A percentile compares a stretch with the other conserved stretches of the same genome.
phyloP scores from a whole-genome alignment of 1,140 invertebrate genomes.

The Conus ventricosus region DNA sequence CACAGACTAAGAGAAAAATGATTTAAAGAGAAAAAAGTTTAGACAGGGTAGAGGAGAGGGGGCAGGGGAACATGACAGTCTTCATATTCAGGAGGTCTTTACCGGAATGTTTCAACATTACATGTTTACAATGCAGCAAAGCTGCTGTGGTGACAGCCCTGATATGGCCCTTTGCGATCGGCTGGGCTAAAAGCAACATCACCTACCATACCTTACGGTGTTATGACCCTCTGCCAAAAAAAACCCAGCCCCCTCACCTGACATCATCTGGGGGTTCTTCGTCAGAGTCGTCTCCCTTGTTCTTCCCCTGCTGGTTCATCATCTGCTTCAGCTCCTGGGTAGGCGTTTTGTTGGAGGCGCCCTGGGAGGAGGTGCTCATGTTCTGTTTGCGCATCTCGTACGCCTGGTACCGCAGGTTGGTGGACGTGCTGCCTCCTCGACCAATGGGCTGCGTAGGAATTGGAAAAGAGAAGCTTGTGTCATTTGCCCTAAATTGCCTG shows the following conservation, averaged over 20 bases:
- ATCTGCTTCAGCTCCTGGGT: constrained; percentile 56
- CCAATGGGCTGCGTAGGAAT: constrained; percentile 15
- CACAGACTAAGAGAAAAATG: no score
- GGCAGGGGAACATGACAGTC: no score
- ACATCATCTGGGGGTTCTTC: constrained; percentile 93
- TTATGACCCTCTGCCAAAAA: no score
- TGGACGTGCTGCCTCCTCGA: constrained; percentile 34
- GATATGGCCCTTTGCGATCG: no score
- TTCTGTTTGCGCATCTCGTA: constrained; percentile 70
- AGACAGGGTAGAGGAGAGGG: no score
- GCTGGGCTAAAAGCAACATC: no score
- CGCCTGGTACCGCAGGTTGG: constrained; percentile 70
- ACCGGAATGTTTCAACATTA: no score
- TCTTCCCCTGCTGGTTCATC: constrained; percentile 46
- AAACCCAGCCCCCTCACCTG: constrained; percentile 62
- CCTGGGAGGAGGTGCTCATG: constrained; percentile 52
- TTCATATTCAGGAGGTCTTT: no score
- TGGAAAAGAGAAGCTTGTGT: background rate
- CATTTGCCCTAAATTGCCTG: background rate
- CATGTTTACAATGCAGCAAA: no score
- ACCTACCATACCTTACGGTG: no score
- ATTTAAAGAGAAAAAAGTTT: no score
- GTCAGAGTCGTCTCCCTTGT: constrained; percentile 78
- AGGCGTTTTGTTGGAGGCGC: constrained; percentile 55
- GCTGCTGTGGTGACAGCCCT: no score